Base-by-base conservation (phyloP, 2,797 vertebrate species). In the Melanotaenia trifasciata region DNA sequence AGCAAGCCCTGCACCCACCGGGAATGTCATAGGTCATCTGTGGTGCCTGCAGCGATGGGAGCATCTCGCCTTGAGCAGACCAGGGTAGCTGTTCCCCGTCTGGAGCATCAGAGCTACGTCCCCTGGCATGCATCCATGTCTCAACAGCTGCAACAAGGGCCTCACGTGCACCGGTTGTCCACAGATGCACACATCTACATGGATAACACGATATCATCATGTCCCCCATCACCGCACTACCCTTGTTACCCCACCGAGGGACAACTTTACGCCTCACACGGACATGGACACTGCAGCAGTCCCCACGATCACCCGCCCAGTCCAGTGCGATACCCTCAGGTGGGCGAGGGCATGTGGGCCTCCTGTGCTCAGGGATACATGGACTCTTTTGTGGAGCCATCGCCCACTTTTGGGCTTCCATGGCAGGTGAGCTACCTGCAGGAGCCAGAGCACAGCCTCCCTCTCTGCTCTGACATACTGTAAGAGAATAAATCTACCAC, bases 361-460 rank as follows among this genome's bases (percentile, higher is more conserved):
- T 80, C 91, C 73, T 95, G 92, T 80, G 91, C 92, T 65, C 95
- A 94, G 58, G 93, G 90, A 64, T 82, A 88, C 71, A 3, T 60
- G 30, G 95, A 95, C 81, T 81, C 60, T 65, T 92, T 81, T 60
- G 85, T 11, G 8, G 94, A 94, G 3, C 72, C 95, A 0, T 68
- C 83, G 53, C 76, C 91, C 7, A 38, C 93, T 0, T 82, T 91
- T 3, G 77, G 91, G 0, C 87, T 93, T 7, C 76, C 94, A 45
- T 97, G 96, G 96, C 96, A 95, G 63, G 91, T 94, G 85, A 89
- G 94, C 72, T 93, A 88, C 65, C 78, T 95, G 81, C 94, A 94
- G 89, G 93, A 95, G 63, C 68, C 91, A 0, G 91, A 95, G 76
- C 94, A 93, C 79, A 74, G 92, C 70, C 90, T 94, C 64, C 84